These are phyloP conservation scores for Holcopasites calliopsidis DNA, from an alignment of 1,140 invertebrate species.

Conservation along the genomic window DNA sequence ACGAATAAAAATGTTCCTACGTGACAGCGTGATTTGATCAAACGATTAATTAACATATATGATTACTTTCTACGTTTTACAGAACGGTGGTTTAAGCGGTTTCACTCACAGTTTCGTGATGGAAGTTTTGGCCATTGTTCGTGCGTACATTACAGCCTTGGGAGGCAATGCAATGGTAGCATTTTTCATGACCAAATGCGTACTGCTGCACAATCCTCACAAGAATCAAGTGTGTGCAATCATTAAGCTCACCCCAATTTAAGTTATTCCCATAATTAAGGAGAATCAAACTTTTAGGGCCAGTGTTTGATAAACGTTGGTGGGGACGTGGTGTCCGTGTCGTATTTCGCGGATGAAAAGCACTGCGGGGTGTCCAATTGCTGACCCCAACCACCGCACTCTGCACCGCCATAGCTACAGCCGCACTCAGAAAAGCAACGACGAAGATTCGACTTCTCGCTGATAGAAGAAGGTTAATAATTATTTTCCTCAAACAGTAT, in stretches of 20 bases:
- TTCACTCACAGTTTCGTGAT: constrained; percentile 96
- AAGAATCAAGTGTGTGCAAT: constrained; percentile 92
- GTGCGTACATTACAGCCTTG: constrained; percentile 95
- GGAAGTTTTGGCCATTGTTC: constrained; percentile 93
- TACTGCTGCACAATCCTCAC: constrained; percentile 94
- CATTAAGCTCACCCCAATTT: too few species aligned
- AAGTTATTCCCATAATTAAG: too few species aligned
- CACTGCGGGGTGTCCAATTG: constrained; percentile 67
- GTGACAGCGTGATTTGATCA: too few species aligned
- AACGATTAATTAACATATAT: constrained; percentile 9
- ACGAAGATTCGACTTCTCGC: constrained; percentile 26
- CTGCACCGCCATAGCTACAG: constrained; percentile 72
- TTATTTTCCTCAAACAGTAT: not conserved
- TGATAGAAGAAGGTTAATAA: not conserved
- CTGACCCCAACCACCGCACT: constrained; percentile 77
- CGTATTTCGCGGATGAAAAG: constrained; percentile 78
- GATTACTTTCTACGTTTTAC: constrained; percentile 30
- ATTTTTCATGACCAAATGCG: constrained; percentile 95
- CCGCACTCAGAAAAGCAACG: constrained; percentile 7
- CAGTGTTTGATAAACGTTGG: constrained; percentile 97
- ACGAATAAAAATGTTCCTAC: not conserved
- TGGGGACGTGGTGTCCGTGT: constrained; percentile 93
- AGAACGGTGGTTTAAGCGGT: constrained; percentile 93
- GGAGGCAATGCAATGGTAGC: constrained; percentile 97
- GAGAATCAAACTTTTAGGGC: constrained; percentile 81